phyloP scores from a whole-genome alignment of 2,797 vertebrate genomes.

The Sphenodon punctatus region DNA sequence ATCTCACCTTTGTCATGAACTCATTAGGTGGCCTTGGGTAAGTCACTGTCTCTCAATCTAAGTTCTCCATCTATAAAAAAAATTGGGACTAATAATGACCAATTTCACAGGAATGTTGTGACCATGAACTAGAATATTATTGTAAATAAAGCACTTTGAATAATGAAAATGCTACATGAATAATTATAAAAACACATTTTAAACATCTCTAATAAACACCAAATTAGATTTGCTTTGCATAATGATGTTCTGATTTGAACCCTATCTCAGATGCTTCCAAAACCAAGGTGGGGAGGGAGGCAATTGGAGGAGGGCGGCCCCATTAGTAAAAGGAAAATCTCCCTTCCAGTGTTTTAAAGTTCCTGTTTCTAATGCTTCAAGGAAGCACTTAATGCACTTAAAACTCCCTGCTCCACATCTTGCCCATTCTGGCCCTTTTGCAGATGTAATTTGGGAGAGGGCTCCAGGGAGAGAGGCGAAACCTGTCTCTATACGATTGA shows the following conservation, averaged over 20 bases:
- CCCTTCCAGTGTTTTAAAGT: neutral
- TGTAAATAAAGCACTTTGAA: no score
- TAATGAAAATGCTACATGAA: no score
- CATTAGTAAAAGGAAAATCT: neutral
- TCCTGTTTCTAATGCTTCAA: neutral
- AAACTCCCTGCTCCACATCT: rapidly evolving
- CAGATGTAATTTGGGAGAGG: neutral
- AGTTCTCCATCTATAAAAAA: no score
- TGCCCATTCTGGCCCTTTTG: neutral
- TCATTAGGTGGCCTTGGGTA: no score
- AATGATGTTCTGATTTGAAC: neutral
- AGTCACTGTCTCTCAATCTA: no score
- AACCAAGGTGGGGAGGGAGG: neutral
- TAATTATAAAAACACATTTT: neutral
- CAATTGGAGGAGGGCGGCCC: no score
- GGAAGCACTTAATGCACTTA: neutral
- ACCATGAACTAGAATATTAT: no score
- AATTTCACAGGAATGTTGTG: no score
- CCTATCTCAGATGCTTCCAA: neutral
- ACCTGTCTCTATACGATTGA: neutral
- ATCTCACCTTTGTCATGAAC: no score
- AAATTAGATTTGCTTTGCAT: neutral
- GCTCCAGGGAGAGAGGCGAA: neutral
- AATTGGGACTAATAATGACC: no score
- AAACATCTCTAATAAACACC: neutral